These are phyloP conservation scores for Panulirus ornatus DNA, from an alignment of 1,140 invertebrate genomes.

Conservation along the genomic window DNA sequence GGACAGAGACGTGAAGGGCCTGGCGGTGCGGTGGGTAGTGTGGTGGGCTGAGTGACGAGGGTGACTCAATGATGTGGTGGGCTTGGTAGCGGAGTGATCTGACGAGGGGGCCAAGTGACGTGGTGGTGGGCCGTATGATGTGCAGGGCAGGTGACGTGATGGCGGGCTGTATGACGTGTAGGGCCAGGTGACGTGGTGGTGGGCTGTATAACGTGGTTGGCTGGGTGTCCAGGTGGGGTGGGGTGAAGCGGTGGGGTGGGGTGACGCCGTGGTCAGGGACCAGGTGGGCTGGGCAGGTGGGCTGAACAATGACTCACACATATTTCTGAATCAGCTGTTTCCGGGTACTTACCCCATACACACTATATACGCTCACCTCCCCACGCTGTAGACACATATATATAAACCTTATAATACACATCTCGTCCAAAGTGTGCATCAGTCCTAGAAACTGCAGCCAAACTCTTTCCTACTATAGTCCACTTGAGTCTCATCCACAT, in stretches of 20 bases:
- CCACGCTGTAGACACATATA: too few species aligned
- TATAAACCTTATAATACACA: too few species aligned
- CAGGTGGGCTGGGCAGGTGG: background rate
- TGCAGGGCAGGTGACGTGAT: too few species aligned
- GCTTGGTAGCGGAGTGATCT: background rate
- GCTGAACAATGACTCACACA: background rate
- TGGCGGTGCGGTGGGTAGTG: too few species aligned
- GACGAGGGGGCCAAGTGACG: background rate
- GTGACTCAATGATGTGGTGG: background rate
- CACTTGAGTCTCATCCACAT: too few species aligned
- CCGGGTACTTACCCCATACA: background rate
- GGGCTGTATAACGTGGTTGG: background rate
- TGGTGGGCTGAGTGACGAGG: background rate
- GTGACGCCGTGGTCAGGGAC: background rate
- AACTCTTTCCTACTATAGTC: too few species aligned
- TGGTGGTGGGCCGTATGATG: background rate
- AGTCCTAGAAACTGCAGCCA: too few species aligned
- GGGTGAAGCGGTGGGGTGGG: background rate
- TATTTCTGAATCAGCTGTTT: background rate
- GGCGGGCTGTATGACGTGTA: too few species aligned
- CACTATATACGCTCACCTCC: too few species aligned
- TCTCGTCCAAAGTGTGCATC: too few species aligned
- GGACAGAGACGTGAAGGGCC: too few species aligned
- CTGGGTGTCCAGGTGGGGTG: background rate
- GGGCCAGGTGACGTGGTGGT: background rate